phyloP scores from a whole-genome alignment of 2,888 invertebrate genomes.

The Cataglyphis rosenhaueri region DNA sequence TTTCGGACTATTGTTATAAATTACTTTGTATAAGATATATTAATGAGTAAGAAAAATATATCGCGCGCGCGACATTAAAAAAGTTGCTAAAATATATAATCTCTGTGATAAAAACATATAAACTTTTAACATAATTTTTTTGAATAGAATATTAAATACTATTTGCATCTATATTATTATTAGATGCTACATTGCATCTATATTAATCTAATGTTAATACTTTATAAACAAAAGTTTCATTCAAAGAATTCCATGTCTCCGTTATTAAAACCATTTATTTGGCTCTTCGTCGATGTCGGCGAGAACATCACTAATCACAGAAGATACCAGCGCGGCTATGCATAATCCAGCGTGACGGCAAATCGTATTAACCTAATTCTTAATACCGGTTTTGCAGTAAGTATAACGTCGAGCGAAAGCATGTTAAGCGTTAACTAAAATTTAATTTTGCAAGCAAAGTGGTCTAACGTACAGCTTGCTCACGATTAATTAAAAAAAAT shows the following conservation, averaged over 20 bases:
- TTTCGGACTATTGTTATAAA: neutral
- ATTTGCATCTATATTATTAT: no score
- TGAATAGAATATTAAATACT: neutral
- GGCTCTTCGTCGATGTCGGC: slow-evolving; percentile 2
- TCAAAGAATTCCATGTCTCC: slow-evolving; percentile 2
- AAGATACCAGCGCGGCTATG: slow-evolving; percentile 3
- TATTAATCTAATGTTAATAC: neutral
- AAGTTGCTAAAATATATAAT: neutral
- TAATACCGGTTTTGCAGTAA: neutral
- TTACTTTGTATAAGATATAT: neutral
- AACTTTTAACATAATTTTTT: neutral
- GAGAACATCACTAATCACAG: slow-evolving; percentile 26
- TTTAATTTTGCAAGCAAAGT: neutral
- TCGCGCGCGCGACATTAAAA: neutral
- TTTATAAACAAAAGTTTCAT: neutral
- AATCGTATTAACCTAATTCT: slow-evolving; percentile 18
- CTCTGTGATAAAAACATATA: neutral
- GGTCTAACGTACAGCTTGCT: neutral
- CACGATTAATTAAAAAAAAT: neutral
- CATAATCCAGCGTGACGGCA: slow-evolving; percentile 18
- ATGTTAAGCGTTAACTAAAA: slow-evolving; percentile 17
- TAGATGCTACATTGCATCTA: neutral
- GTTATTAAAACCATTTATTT: slow-evolving; percentile 13
- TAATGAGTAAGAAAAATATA: neutral
- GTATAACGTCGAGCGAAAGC: slow-evolving; percentile 1